Conservation (phyloP, 2,888 invertebrate species). For the Thera britannica region DNA sequence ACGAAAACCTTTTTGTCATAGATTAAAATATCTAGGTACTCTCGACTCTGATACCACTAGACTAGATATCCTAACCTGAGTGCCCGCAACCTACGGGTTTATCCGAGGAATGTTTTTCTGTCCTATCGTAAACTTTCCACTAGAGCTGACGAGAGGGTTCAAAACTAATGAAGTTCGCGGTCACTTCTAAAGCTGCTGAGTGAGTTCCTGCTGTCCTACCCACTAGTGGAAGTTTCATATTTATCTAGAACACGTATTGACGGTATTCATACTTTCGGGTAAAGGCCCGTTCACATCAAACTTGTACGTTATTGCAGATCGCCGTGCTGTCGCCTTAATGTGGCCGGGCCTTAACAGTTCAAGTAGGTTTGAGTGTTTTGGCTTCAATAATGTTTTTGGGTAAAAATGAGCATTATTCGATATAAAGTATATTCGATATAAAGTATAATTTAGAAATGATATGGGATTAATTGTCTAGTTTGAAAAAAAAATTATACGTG, state of each 20-base stretch:
- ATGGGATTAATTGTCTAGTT: too few relatives aligned
- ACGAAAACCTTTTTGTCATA: background rate
- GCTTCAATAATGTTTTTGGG: too few relatives aligned
- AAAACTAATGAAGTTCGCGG: slow-evolving; percentile 1
- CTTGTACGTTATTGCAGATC: too few relatives aligned
- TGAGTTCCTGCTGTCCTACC: background rate
- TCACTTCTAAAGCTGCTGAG: background rate
- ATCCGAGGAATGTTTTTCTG: slow-evolving; percentile 1
- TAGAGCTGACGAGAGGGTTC: background rate
- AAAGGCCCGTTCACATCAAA: background rate
- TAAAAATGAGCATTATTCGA: too few relatives aligned
- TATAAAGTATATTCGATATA: too few relatives aligned
- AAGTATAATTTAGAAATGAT: too few relatives aligned
- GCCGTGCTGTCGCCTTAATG: too few relatives aligned
- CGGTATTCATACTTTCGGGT: background rate
- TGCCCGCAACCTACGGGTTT: background rate
- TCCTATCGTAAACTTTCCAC: background rate
- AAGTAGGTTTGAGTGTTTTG: too few relatives aligned
- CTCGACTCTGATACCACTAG: background rate
- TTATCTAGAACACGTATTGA: background rate
- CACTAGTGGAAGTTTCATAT: background rate
- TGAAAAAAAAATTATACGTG: too few relatives aligned
- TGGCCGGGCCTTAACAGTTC: too few relatives aligned
- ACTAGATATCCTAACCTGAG: background rate
- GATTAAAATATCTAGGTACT: background rate